Percentiles rank a stretch among this genome's conserved stretches.
Evolutionary conservation across 1,140 invertebrate genomes (phyloP).

Genomic region (Bursaphelenchus mucronatus): DNA sequence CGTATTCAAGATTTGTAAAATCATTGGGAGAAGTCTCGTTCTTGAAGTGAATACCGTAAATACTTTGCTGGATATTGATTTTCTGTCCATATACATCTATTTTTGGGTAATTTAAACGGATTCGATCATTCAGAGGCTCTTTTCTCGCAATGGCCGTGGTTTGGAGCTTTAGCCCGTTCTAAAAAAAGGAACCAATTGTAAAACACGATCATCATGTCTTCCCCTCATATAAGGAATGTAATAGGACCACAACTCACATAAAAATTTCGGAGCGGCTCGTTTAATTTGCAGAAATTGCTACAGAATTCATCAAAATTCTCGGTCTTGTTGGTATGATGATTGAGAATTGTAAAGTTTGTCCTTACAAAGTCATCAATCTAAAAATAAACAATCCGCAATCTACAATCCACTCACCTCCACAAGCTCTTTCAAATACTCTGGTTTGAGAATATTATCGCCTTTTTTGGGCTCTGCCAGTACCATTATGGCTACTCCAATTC

Average conservation of each 20-base stretch:
- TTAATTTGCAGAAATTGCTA: conserved; percentile 49
- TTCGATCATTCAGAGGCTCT: conserved; percentile 23
- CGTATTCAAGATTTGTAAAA: conserved; percentile 28
- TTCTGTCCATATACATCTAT: conserved; percentile 41
- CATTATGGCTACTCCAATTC: conserved; percentile 21
- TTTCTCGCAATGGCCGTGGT: conserved; percentile 18
- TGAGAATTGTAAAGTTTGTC: conserved; percentile 47
- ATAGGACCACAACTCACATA: conserved; percentile 21
- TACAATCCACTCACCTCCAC: conserved; percentile 23
- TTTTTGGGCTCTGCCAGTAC: conserved; percentile 26
- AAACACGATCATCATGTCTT: not conserved
- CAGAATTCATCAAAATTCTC: conserved; percentile 54
- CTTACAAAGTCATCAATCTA: conserved; percentile 34
- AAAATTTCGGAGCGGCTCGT: conserved; percentile 49
- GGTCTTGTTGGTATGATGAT: conserved; percentile 35
- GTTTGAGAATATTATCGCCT: conserved; percentile 30
- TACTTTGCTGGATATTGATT: conserved; percentile 50
- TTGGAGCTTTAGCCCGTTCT: conserved; percentile 44
- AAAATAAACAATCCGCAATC: conserved; percentile 12
- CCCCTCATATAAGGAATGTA: not conserved
- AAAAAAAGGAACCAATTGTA: conserved; percentile 4
- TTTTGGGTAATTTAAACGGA: conserved; percentile 50
- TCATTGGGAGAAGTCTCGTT: conserved; percentile 25
- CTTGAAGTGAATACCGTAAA: conserved; percentile 49
- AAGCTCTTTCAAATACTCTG: conserved; percentile 30